Percentiles rank a stretch among this genome's conserved stretches.
phyloP scores from a whole-genome alignment of 2,113 vertebrate species.

The Butorides virescens region DNA sequence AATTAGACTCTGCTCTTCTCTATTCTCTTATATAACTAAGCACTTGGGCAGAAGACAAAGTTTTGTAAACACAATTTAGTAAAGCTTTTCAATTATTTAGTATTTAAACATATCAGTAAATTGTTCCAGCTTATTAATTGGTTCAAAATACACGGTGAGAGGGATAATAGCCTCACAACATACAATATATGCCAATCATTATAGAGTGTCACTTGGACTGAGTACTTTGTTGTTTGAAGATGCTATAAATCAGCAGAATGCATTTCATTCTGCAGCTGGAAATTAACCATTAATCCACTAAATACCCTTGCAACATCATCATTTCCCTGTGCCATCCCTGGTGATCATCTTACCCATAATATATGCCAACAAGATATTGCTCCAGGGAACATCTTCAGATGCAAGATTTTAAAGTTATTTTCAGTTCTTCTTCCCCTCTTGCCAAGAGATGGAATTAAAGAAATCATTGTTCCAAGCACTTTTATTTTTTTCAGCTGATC shows the following conservation, averaged over 20 bases:
- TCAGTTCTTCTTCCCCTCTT: not conserved
- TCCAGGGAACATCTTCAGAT: not conserved
- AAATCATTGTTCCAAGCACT: not conserved
- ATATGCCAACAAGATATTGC: not conserved
- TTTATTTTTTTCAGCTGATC: not conserved
- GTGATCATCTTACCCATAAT: not conserved
- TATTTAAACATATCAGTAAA: constrained; percentile 6
- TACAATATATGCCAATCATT: not conserved
- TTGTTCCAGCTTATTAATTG: constrained; percentile 3
- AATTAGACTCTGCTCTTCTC: not conserved
- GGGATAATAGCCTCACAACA: not conserved
- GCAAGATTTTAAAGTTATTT: not conserved
- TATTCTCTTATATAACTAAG: constrained; percentile 1
- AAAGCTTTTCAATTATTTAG: constrained; percentile 6
- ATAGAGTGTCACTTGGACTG: not conserved
- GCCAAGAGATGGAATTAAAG: not conserved
- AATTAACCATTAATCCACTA: not conserved
- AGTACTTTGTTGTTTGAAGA: not conserved
- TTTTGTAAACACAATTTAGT: not conserved
- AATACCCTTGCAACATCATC: not conserved
- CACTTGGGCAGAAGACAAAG: not conserved
- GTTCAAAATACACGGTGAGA: not conserved
- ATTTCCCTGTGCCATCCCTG: not conserved
- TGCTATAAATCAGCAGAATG: not conserved
- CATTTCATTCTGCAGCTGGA: not conserved